A percentile compares a stretch with the other conserved stretches of the same genome.
These are phyloP conservation scores for Hypsibius dujardini DNA, from an alignment of 1,140 invertebrate species.

Conservation along the genomic window DNA sequence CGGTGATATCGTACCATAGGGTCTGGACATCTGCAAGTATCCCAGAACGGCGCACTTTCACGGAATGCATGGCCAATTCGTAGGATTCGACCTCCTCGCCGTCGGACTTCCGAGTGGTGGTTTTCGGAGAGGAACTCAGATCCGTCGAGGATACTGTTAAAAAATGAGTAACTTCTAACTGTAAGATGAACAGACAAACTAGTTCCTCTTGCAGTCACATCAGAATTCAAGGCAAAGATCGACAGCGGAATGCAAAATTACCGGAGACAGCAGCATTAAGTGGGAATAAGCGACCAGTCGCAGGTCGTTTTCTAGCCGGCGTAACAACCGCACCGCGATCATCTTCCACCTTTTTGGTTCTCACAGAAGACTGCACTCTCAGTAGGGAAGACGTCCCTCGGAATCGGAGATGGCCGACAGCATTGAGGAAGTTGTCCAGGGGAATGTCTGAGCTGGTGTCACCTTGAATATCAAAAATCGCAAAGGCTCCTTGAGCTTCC, in stretches of 20 bases:
- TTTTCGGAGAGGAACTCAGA: not conserved
- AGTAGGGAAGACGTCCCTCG: slow-evolving; percentile 40
- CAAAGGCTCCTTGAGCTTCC: slow-evolving; percentile 29
- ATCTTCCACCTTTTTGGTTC: slow-evolving; percentile 5
- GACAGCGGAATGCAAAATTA: slow-evolving; percentile 22
- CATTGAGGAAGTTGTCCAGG: slow-evolving; percentile 36
- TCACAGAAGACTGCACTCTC: slow-evolving; percentile 26
- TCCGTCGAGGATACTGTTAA: slow-evolving; percentile 11
- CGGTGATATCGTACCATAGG: slow-evolving; percentile 28
- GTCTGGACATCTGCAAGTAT: slow-evolving; percentile 32
- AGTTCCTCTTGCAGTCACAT: not conserved
- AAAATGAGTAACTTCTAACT: not conserved
- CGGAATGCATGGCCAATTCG: slow-evolving; percentile 34
- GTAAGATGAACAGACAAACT: not conserved
- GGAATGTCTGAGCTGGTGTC: slow-evolving; percentile 29
- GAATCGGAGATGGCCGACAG: slow-evolving; percentile 40
- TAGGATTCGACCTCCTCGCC: slow-evolving; percentile 24
- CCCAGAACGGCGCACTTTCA: slow-evolving; percentile 32
- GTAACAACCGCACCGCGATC: not conserved
- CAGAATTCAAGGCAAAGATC: not conserved
- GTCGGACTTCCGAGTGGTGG: not conserved
- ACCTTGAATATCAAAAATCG: slow-evolving; percentile 17
- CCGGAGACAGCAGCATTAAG: slow-evolving; percentile 19
- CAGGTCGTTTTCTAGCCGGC: not conserved
- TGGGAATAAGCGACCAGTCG: not conserved